Conservation (phyloP, 2,888 invertebrate species). For the Saturnia pavonia region DNA sequence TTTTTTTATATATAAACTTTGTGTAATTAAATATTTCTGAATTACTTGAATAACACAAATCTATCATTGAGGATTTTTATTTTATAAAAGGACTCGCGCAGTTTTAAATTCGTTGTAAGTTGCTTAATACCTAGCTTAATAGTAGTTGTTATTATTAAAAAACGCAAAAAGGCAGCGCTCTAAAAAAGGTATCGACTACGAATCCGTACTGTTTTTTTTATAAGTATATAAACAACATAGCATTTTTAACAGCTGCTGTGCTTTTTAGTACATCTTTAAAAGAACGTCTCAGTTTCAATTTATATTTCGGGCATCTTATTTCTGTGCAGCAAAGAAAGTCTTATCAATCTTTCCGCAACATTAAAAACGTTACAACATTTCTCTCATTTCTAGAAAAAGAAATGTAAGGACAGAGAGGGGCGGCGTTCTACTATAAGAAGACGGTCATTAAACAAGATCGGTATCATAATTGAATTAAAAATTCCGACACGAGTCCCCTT, state of each 20-base stretch:
- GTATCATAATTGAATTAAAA: conserved; percentile 82
- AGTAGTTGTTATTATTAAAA: no score
- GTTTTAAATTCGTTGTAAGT: no score
- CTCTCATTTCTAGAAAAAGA: conserved; percentile 36
- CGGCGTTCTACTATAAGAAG: conserved; percentile 47
- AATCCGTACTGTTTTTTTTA: no score
- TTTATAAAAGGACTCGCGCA: no score
- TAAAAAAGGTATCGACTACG: no score
- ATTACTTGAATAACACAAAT: neutral
- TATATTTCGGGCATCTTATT: conserved; percentile 2
- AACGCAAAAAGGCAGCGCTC: no score
- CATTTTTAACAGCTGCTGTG: neutral
- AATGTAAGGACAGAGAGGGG: conserved; percentile 1
- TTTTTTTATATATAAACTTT: no score
- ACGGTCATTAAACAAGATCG: conserved; percentile 79
- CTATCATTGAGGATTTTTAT: no score
- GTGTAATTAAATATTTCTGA: neutral
- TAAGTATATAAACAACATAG: neutral
- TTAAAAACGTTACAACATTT: conserved; percentile 30
- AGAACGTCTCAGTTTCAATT: neutral
- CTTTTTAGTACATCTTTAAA: neutral
- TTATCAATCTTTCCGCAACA: conserved; percentile 59
- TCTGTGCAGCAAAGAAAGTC: conserved; percentile 3
- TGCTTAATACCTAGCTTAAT: no score
- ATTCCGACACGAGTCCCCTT: conserved; percentile 74